Evolutionary conservation across 2,888 invertebrate genomes (phyloP), one percentile per base, ranked within the genome.

Genomic region (Nephrocerus scutellatus): DNA sequence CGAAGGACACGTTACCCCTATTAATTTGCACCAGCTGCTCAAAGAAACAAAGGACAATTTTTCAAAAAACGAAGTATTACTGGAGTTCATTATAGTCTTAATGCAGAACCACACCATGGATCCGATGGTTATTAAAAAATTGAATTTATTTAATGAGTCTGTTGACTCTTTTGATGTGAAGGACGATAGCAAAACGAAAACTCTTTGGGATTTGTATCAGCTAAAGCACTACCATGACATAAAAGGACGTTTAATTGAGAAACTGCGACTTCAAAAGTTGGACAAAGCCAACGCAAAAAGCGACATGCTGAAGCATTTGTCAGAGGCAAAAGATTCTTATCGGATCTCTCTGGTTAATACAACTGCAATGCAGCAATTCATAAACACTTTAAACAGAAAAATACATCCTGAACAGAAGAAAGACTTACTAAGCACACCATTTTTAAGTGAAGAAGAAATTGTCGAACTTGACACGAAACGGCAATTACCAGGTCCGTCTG

Each of bases 131-230:
- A 61, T 66, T 20, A 47, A 48, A 8, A 58, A 59, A 5, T 39
- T 62, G 9, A 50, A 57, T 24, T 15, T 63, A 1, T 56, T 56
- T 20, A 57, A 58, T 38, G 43, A 47, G 28, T 55, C 53, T 34
- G 30, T 59, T 2, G 51, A 46, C 25, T 44, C 36, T 9, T 26
- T 52, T 4, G 43, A 36, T 3, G 46, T 55, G 21, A 52, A 59
- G 16, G 62, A 51, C 39, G 62, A 61, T 30, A 41, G 50, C 0
- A 47, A 49, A 0, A 55, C 59, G 36, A 52, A 56, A 3, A 55
- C 60, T 1, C 47, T 66, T 0, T 65, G 61, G 63, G 51, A 56
- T 30, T 46, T 64, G 4, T 64, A 53, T 43, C 43, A 55, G n/a
- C 43, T 66, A 35, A 53, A 57, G 16, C 58, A 65, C 18, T 56